These are phyloP conservation scores for Pachymerium ferrugineum DNA, from an alignment of 2,888 invertebrate species.

Conservation along the genomic window DNA sequence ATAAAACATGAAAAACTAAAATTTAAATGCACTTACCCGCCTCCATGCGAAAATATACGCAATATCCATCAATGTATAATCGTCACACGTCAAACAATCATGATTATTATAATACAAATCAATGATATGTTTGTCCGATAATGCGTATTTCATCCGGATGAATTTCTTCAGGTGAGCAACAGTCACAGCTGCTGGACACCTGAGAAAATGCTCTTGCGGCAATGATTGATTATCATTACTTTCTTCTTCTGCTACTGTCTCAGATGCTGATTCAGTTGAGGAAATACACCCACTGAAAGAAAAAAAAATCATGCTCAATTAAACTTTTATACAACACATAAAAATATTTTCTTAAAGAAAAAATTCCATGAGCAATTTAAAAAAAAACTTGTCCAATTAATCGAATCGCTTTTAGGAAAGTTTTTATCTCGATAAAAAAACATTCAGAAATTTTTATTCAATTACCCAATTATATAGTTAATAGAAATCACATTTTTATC, in stretches of 20 bases:
- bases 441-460: too few relatives aligned
- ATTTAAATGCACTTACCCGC: slow-evolving; percentile 67
- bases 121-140: slow-evolving; percentile 47
- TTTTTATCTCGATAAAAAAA: too few relatives aligned
- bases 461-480: too few relatives aligned
- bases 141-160: slow-evolving; percentile 76
- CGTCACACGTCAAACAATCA: slow-evolving; percentile 75
- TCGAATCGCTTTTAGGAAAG: too few relatives aligned
- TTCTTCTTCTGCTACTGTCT: neutral
- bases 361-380: neutral
- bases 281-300: slow-evolving; percentile 5
- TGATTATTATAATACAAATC: slow-evolving; percentile 83
- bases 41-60: slow-evolving; percentile 96
- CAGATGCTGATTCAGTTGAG: neutral
- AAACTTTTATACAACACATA: neutral
- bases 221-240: neutral
- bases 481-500: too few relatives aligned
- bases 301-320: too few relatives aligned
- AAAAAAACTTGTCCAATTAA: too few relatives aligned
- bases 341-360: neutral
- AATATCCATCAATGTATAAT: slow-evolving; percentile 88
- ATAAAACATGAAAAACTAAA: neutral
- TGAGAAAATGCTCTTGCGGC: slow-evolving; percentile 62
- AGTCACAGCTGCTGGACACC: slow-evolving; percentile 85
- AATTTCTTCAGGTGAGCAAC: slow-evolving; percentile 85